Evolutionary conservation across 2,113 vertebrate genomes (phyloP), one percentile per base, ranked within the genome.

Genomic region (Charina bottae): DNA sequence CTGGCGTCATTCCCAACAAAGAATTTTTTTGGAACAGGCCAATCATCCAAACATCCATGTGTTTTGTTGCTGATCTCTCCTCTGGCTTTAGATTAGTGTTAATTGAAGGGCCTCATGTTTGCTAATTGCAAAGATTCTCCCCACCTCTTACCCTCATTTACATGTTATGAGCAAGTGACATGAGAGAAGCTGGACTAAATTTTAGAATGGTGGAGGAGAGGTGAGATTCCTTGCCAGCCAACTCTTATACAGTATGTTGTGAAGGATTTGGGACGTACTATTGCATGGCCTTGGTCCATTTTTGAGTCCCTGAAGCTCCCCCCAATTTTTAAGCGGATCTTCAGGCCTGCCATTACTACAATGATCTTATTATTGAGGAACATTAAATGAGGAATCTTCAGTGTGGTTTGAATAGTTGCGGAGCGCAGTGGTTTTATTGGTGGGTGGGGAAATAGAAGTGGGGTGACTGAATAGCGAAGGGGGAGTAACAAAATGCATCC

Each of bases 1-100:
- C 10, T 0, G 58, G 23, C 17, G 0, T 0, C 0, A 33, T 17
- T 60, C 93, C 78, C 42, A 90, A 37, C 90, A 92, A 93, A 91
- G 46, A 88, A 90, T 62, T 37, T 90, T 24, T 78, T 94, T 92
- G 94, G 91, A 15, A 58, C 23, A 0, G 90, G 93, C 90, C 94
- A 9, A 1, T 3, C 49, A 91, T 94, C 86, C 89, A 85, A 83
- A 55, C 90, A 59, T 89, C 95, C 94, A 92, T 90, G 93, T 94
- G 93, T 94, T 93, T 62, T 53, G 4, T 90, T 94, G 83, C 87
- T 89, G 87, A 88, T 94, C 88, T 85, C 42, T 23, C 8, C 56
- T 15, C 59, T 84, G 91, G 2, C 86, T 95, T 17, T 5, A 89
- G n/a, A 11, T 12, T 19, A 28, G 33, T 33, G 28, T 54, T 68